Conservation (phyloP, 2,113 vertebrate genomes). For the Ursus arctos region DNA sequence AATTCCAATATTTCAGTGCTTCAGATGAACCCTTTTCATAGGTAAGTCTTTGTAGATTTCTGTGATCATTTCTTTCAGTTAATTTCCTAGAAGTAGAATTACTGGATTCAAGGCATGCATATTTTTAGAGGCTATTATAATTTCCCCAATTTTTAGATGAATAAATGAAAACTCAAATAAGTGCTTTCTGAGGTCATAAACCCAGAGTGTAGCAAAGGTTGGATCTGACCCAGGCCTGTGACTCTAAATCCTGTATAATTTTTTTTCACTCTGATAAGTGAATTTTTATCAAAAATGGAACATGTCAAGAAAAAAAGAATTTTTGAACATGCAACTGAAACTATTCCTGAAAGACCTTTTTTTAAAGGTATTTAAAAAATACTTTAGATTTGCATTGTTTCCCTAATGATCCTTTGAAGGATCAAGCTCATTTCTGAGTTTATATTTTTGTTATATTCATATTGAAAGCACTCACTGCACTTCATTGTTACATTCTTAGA, state of each 20-base stretch:
- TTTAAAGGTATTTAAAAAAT: neutral
- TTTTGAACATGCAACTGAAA: neutral
- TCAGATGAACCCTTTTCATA: neutral
- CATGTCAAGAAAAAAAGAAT: constrained; percentile 20
- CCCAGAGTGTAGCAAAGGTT: neutral
- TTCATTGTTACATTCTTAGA: constrained; percentile 23
- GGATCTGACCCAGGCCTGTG: neutral
- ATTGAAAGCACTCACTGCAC: neutral
- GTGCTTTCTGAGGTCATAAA: neutral
- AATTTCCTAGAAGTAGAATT: constrained; percentile 52
- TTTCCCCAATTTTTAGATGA: constrained; percentile 33
- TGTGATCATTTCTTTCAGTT: constrained; percentile 8
- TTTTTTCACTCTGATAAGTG: neutral
- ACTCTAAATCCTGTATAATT: neutral
- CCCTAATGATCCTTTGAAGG: neutral
- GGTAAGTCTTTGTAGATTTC: neutral
- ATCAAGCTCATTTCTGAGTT: constrained; percentile 31
- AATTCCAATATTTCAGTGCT: constrained; percentile 33
- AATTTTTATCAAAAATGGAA: constrained; percentile 51
- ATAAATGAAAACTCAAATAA: constrained; percentile 51
- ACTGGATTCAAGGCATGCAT: neutral
- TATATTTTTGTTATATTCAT: neutral
- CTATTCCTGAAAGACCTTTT: neutral
- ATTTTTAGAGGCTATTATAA: constrained; percentile 10
- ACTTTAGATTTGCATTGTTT: neutral